Evolutionary conservation across 2,113 vertebrate species (phyloP).

Genomic region (Pycnonotus jocosus): DNA sequence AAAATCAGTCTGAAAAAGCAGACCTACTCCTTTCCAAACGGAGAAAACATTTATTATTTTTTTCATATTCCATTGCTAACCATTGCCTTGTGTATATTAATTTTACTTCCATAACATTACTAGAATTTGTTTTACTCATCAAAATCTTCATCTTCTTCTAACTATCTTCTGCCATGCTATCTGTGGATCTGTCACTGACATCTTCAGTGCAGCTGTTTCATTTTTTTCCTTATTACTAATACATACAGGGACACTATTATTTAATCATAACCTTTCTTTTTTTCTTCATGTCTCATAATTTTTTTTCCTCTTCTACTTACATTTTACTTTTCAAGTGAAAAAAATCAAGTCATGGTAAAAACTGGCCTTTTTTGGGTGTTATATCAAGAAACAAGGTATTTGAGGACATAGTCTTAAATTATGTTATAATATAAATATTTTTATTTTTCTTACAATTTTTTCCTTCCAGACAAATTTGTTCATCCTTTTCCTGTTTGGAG

Average conservation of each 20-base stretch:
- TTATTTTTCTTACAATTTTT: slow-evolving; percentile 27
- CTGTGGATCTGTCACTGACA: neutral
- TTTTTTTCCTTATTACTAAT: neutral
- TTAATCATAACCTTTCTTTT: neutral
- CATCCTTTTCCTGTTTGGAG: slow-evolving; percentile 33
- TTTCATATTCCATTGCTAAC: neutral
- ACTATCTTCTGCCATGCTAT: neutral
- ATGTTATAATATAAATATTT: neutral
- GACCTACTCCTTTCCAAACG: neutral
- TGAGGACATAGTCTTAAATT: neutral
- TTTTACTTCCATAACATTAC: neutral
- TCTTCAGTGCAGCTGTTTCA: neutral
- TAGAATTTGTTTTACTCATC: neutral
- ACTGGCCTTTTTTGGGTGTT: neutral
- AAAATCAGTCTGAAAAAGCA: neutral
- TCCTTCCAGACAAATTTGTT: neutral
- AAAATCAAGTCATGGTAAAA: neutral
- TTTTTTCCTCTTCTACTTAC: neutral
- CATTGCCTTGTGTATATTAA: neutral
- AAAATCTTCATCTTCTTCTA: neutral
- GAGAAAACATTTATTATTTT: neutral
- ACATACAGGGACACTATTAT: neutral
- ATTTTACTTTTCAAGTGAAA: neutral
- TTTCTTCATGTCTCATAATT: neutral
- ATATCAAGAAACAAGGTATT: neutral